phyloP scores from a whole-genome alignment of 2,797 vertebrate species.

The Etheostoma nigrum region DNA sequence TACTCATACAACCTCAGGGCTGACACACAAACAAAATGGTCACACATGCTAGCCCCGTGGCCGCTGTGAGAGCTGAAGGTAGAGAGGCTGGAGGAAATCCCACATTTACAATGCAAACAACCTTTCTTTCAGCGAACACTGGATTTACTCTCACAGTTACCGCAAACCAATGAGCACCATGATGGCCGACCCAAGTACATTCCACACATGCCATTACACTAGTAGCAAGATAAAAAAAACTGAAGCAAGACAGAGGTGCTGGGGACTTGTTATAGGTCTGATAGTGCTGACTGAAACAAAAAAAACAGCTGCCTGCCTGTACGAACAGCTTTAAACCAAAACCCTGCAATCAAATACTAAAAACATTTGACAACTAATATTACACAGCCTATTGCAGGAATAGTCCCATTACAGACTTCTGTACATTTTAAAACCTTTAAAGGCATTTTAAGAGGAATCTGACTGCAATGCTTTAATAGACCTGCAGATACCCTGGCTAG shows the following conservation, averaged over 20 bases:
- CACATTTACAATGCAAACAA: constrained; percentile 72
- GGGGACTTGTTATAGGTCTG: not conserved
- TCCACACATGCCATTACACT: constrained; percentile 79
- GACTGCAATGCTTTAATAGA: not conserved
- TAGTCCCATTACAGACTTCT: too few species aligned
- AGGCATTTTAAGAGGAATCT: not conserved
- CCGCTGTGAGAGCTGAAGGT: constrained; percentile 8
- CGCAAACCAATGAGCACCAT: constrained; percentile 57
- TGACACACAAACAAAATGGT: constrained; percentile 44
- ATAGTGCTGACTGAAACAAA: too few species aligned
- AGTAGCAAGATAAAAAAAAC: constrained; percentile 53
- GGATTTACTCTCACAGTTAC: constrained; percentile 59
- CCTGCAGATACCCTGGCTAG: not conserved
- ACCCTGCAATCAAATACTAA: too few species aligned
- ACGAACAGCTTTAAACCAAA: too few species aligned
- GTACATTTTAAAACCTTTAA: not conserved
- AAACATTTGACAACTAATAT: too few species aligned
- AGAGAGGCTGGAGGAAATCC: constrained; percentile 41
- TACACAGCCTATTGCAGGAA: too few species aligned
- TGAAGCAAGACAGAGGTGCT: constrained; percentile 36
- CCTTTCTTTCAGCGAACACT: constrained; percentile 40
- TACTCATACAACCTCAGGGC: constrained; percentile 17
- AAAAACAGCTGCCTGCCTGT: too few species aligned
- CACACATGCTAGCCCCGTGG: constrained; percentile 8
- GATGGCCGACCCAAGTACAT: constrained; percentile 74